Evolutionary conservation across 2,113 vertebrate species (phyloP), one percentile per base, ranked within the genome.

Genomic region (Oncorhynchus masou): DNA sequence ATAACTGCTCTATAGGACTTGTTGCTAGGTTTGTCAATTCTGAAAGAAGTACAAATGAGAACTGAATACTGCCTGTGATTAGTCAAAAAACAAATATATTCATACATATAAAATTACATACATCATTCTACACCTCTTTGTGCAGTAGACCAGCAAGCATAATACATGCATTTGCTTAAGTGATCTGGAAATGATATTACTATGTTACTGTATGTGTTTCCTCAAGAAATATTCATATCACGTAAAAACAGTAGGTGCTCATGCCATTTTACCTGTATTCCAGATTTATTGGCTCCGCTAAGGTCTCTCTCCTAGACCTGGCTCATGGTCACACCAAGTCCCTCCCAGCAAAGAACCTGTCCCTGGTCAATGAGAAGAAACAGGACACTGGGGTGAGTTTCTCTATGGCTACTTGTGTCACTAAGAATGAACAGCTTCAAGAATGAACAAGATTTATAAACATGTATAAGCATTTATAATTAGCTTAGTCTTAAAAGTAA

Each of bases 361-460:
- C 96, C 64, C 82, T 99, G 59, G 77, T 95, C 59, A 97, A 92
- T 70, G 97, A 99, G 83, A 97, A 92, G 72, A 95, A 94, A 66
- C 95, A 97, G 70, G 84, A 94, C 75, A 91, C 88, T 60, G 97
- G 96, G 91, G 97, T 98, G 81, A 95, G 93, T 76, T 65, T 12
- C 22, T 9, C 22, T 13, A 65, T 22, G 62, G 22, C 62, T 65
- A 24, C 22, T 39, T 39, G 39, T 2, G 8, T 39, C 7, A 39
- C 8, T 2, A 9, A 39, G 39, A 39, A 39, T 39, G 1, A 39
- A 39, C 39, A 39, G 39, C 39, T 39, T 39, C 39, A 39, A 39
- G 39, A 39, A 2, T 9, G 39, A 39, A 39, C 39, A 39, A 39
- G 48, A 27, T 48, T 27, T 6, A 8, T 20, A 45, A 20, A 34